These are phyloP conservation scores for Heteromormyrus szaboi DNA, from an alignment of 2,797 vertebrate species.

Conservation along the genomic window DNA sequence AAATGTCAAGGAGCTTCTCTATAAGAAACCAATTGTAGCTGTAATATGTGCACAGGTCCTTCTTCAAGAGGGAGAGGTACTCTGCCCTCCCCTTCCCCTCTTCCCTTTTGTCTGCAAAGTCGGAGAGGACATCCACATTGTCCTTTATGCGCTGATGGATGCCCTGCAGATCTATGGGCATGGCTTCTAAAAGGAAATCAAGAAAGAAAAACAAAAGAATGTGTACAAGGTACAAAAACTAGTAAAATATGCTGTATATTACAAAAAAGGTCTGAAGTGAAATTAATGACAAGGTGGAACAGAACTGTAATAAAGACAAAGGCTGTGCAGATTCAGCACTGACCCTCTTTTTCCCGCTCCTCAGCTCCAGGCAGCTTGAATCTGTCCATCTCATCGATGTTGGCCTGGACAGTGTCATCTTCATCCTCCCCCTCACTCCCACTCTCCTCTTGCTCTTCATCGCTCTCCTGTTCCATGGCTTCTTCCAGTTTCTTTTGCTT, in stretches of 20 bases:
- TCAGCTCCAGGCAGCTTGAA: conserved; percentile 75
- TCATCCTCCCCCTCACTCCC: conserved; percentile 58
- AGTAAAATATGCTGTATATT: neutral
- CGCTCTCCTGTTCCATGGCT: conserved; percentile 43
- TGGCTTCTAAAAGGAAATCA: conserved; percentile 49
- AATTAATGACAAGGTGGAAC: neutral
- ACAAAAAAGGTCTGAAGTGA: neutral
- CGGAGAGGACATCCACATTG: conserved; percentile 80
- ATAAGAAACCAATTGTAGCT: conserved; percentile 89
- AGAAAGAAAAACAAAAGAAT: neutral
- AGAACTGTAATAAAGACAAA: neutral
- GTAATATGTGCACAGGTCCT: conserved; percentile 87
- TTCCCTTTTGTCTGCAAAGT: conserved; percentile 76
- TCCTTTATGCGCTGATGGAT: conserved; percentile 90
- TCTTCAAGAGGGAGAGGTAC: conserved; percentile 73
- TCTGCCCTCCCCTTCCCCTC: conserved; percentile 75
- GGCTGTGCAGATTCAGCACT: conserved; percentile 12
- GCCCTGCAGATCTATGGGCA: conserved; percentile 73
- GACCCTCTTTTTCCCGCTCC: conserved; percentile 75
- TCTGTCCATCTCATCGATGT: conserved; percentile 70
- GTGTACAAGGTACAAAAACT: neutral
- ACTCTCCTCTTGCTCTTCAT: conserved; percentile 61
- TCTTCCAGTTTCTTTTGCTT: conserved; percentile 65
- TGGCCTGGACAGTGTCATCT: conserved; percentile 67
- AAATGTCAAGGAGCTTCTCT: conserved; percentile 79